Evolutionary conservation across 2,797 vertebrate genomes (phyloP).

Genomic region (Trichosurus vulpecula): DNA sequence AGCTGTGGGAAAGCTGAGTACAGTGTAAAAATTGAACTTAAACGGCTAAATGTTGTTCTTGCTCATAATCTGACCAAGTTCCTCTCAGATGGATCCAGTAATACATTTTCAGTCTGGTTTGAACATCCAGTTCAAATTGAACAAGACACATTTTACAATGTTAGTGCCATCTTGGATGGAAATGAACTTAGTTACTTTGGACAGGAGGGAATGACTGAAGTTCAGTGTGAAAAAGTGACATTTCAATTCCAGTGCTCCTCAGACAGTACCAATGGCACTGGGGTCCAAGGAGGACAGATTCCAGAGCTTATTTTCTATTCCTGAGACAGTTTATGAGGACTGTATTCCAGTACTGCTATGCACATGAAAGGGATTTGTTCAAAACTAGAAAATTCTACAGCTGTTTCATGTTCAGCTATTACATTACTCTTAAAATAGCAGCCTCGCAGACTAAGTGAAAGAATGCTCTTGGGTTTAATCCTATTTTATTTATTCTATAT

Average conservation of each 20-base stretch:
- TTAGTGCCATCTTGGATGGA: slow-evolving; percentile 95
- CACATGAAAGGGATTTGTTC: slow-evolving; percentile 64
- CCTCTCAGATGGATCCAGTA: slow-evolving; percentile 95
- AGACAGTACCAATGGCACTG: slow-evolving; percentile 98
- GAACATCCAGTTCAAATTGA: slow-evolving; percentile 98
- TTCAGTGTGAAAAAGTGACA: slow-evolving; percentile 96
- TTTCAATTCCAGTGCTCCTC: slow-evolving; percentile 99
- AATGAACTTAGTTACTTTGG: slow-evolving; percentile 98
- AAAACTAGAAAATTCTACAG: slow-evolving; percentile 56
- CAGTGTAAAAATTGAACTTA: slow-evolving; percentile 94
- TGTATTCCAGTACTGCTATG: slow-evolving; percentile 76
- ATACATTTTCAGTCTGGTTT: slow-evolving; percentile 95
- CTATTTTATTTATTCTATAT: slow-evolving; percentile 94
- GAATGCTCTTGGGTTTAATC: slow-evolving; percentile 88
- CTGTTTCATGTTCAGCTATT: not conserved
- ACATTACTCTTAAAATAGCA: slow-evolving; percentile 73
- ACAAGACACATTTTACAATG: slow-evolving; percentile 96
- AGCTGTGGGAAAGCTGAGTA: slow-evolving; percentile 96
- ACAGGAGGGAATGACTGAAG: slow-evolving; percentile 98
- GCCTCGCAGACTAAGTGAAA: slow-evolving; percentile 86
- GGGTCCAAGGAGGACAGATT: slow-evolving; percentile 98
- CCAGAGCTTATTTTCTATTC: slow-evolving; percentile 99
- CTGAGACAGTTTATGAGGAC: slow-evolving; percentile 85
- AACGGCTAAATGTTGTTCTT: slow-evolving; percentile 92
- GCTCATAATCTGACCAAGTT: slow-evolving; percentile 94